Conservation (phyloP, 2,888 invertebrate genomes). For the Ectropis crepuscularia region DNA sequence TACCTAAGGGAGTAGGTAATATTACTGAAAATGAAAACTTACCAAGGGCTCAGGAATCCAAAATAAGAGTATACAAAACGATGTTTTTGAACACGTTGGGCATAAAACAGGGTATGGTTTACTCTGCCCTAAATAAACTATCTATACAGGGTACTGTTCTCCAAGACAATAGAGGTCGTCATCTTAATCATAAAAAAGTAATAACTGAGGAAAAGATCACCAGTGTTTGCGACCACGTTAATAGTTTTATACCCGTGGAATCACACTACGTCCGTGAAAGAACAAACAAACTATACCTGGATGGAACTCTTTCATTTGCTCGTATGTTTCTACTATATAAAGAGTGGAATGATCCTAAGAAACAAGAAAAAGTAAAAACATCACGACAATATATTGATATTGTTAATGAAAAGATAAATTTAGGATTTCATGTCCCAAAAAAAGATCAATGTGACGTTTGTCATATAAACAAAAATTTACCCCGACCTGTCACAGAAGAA, state of each 20-base stretch:
- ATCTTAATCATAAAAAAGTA: constrained; percentile 20
- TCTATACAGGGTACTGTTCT: constrained; percentile 18
- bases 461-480: constrained; percentile 1
- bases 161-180: constrained; percentile 23
- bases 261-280: constrained; percentile 33
- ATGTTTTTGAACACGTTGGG: constrained; percentile 31
- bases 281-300: constrained; percentile 31
- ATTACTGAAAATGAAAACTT: background rate
- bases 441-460: constrained; percentile 32
- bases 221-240: constrained; percentile 32
- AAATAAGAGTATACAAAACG: constrained; percentile 16
- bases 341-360: constrained; percentile 25
- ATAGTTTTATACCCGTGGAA: constrained; percentile 27
- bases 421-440: constrained; percentile 33
- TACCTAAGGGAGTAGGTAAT: constrained; percentile 1
- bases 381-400: constrained; percentile 15
- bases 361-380: constrained; percentile 21
- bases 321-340: constrained; percentile 31
- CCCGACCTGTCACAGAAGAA: background rate
- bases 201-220: constrained; percentile 29
- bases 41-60: background rate
- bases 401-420: constrained; percentile 30
- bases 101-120: constrained; percentile 20
- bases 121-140: constrained; percentile 27
- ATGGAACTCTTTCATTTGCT: constrained; percentile 28